Base-by-base conservation (phyloP, 2,888 invertebrate genomes). In the Sinotaia quadrata region DNA sequence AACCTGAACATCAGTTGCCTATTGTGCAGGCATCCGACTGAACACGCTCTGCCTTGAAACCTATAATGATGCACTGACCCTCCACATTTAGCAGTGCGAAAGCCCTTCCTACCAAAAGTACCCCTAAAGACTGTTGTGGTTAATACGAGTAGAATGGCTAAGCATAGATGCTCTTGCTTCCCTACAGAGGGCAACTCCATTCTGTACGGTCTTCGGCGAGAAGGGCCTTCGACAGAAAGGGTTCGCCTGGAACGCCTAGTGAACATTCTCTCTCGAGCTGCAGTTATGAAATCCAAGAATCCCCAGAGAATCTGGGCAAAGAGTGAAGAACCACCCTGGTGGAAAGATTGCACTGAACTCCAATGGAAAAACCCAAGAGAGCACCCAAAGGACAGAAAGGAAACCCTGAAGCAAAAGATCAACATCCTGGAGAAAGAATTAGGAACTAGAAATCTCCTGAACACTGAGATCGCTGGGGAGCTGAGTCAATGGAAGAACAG, bases 351-450 rank as follows among this genome's bases (percentile, higher is more conserved):
- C 56, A 56, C 65, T 27, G 2, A 29, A 2, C 54, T 65, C 4
- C 33, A 2, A 1, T 65, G 65, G 65, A 65, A 65, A 21, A 65
- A 65, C 37, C 65, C 65, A 7, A 33, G 65, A 2, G 65, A 65
- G 21, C 65, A 65, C 37, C 65, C 65, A 29, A 58, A 68, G 51
- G 51, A 68, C 49, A 57, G 57, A 12, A 57, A 63, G 41, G 41
- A 58, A 2, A 36, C 36, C 1, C 47, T 57, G 51, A 63, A 29
- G 33, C 36, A 33, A n/a, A 63, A 60, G 61, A 60, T 60, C 33
- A 54, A 54, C 10, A 54, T 41, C 44, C 33, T 52, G 29, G 52
- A 60, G 47, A 54, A 24, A 29, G 21, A 60, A 36, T 33, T 59
- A 27, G 24, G 21, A 10, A 1, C 41, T 31, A 27, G 65, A 44